Evolutionary conservation across 1,140 invertebrate genomes (phyloP).

Genomic region (Acromyrmex echinatior): DNA sequence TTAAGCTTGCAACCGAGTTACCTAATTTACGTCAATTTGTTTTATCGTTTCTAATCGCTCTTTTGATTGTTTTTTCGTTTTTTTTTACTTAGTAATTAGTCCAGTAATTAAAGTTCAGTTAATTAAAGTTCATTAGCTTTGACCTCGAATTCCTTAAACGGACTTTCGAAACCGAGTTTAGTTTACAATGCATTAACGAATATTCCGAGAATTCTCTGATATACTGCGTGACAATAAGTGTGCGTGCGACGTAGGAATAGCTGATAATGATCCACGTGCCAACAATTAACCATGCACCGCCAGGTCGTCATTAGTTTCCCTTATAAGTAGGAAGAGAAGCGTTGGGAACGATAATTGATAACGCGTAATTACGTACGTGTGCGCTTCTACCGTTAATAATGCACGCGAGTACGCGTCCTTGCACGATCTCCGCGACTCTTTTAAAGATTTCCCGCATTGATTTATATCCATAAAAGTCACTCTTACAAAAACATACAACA

Average conservation of each 20-base stretch:
- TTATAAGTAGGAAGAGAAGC: conserved; percentile 45
- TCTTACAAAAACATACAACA: neutral
- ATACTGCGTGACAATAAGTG: neutral
- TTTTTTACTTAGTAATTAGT: neutral
- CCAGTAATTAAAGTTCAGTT: neutral
- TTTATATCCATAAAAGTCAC: conserved; percentile 42
- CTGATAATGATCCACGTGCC: conserved; percentile 74
- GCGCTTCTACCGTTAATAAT: conserved; percentile 66
- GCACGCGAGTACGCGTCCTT: conserved; percentile 29
- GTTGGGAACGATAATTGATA: neutral
- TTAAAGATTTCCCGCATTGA: conserved; percentile 40
- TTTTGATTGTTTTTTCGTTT: no score
- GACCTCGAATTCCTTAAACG: neutral
- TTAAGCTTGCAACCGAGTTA: neutral
- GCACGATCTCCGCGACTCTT: conserved; percentile 42
- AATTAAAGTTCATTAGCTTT: neutral
- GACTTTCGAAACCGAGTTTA: neutral
- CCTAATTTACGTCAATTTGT: neutral
- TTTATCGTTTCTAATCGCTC: neutral
- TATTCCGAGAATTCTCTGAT: neutral
- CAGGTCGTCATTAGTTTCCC: conserved; percentile 42
- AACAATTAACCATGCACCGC: conserved; percentile 67
- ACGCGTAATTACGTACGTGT: conserved; percentile 62
- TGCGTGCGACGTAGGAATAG: neutral
- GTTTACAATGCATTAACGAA: neutral